These are phyloP conservation scores for Galago senegalensis DNA, from an alignment of 2,797 vertebrate species.

Conservation along the genomic window DNA sequence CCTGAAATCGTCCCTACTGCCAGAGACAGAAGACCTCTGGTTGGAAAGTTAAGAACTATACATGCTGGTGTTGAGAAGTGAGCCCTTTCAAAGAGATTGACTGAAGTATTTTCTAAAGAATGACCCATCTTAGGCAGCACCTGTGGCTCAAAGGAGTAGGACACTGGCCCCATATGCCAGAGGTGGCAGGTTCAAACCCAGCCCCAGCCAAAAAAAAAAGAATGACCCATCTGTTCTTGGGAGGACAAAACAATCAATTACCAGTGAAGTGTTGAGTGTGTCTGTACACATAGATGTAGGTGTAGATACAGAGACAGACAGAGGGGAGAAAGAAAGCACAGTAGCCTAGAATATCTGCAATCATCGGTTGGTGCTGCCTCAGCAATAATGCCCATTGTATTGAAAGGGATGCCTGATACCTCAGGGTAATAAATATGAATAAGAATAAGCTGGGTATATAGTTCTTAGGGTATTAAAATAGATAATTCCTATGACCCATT, in stretches of 20 bases:
- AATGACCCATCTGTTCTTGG: not conserved
- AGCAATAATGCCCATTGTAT: not conserved
- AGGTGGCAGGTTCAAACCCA: too few relatives aligned
- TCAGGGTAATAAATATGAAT: not conserved
- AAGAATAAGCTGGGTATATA: not conserved
- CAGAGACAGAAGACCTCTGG: not conserved
- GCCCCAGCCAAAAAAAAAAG: too few relatives aligned
- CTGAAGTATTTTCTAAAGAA: not conserved
- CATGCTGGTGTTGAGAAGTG: not conserved
- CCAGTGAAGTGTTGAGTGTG: not conserved
- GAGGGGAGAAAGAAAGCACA: fast-evolving
- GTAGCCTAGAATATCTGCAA: not conserved
- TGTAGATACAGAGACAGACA: not conserved
- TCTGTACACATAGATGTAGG: not conserved
- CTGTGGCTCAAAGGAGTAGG: too few relatives aligned
- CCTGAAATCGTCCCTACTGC: not conserved
- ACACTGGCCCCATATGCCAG: too few relatives aligned
- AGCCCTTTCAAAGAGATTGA: not conserved
- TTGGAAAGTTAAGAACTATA: not conserved
- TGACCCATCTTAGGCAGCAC: not conserved
- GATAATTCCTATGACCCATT: not conserved
- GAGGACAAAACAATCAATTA: not conserved
- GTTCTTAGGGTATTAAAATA: not conserved
- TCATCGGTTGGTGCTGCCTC: not conserved
- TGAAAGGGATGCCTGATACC: not conserved